These are phyloP conservation scores for Arnoldichthys spilopterus DNA, from an alignment of 2,797 vertebrate genomes.

Conservation along the genomic window DNA sequence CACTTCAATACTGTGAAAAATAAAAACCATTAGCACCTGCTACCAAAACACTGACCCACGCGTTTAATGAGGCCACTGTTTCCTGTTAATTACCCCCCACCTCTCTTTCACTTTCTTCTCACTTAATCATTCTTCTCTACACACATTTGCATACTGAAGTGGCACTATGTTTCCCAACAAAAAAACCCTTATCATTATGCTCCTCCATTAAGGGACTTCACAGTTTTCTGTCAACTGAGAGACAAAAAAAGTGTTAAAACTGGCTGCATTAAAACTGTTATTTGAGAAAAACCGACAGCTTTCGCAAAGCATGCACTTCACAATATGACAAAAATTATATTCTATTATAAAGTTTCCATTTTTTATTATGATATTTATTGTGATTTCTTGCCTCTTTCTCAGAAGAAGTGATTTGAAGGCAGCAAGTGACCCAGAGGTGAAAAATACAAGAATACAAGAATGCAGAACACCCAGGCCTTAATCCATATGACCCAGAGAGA, in stretches of 20 bases:
- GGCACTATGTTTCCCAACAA: background rate
- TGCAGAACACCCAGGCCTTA: slow-evolving; percentile 54
- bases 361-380: background rate
- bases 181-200: background rate
- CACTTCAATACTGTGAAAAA: slow-evolving; percentile 47
- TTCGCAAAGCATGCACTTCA: background rate
- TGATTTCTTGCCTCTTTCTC: background rate
- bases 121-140: background rate
- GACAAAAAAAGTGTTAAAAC: too few species aligned
- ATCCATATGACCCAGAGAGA: slow-evolving; percentile 55
- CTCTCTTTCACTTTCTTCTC: background rate
- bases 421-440: slow-evolving; percentile 37
- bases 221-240: background rate
- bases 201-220: background rate
- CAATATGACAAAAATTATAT: too few species aligned
- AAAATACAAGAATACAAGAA: slow-evolving; percentile 47
- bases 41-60: slow-evolving; percentile 25
- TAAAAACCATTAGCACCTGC: slow-evolving; percentile 34
- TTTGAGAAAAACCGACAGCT: background rate
- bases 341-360: background rate
- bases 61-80: slow-evolving; percentile 32
- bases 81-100: slow-evolving; percentile 2
- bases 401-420: background rate
- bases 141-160: slow-evolving; percentile 11
- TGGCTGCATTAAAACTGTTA: background rate